These are phyloP conservation scores for Caracal caracal DNA, from an alignment of 2,113 vertebrate species.

Conservation along the genomic window DNA sequence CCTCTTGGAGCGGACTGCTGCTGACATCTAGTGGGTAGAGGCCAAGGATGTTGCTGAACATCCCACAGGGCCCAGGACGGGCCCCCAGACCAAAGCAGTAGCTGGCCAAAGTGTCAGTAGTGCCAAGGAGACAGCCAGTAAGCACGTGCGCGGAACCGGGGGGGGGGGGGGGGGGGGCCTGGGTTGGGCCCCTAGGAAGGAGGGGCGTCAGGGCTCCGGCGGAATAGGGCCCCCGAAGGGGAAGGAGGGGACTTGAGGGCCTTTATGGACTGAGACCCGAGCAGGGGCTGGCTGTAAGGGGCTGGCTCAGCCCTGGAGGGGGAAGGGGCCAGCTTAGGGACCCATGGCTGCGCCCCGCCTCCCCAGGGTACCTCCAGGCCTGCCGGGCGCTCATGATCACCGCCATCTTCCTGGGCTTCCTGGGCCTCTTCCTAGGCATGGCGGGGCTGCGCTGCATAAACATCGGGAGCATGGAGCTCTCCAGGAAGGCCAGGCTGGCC, in stretches of 20 bases:
- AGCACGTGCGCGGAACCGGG: fast-evolving
- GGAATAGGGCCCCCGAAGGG: neutral
- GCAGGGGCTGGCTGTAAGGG: neutral
- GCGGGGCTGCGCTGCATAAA: conserved; percentile 91
- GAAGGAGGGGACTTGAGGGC: neutral
- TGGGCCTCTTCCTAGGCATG: conserved; percentile 86
- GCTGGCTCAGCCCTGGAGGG: neutral
- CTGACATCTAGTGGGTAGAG: neutral
- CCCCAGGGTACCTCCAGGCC: conserved; percentile 91
- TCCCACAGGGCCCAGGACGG: neutral
- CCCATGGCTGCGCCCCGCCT: neutral
- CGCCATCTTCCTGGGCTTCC: conserved; percentile 86
- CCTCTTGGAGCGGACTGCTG: neutral
- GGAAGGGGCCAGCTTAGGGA: neutral
- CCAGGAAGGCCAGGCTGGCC: conserved; percentile 88
- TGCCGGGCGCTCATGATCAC: conserved; percentile 93
- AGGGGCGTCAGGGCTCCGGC: neutral
- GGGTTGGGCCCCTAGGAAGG: neutral
- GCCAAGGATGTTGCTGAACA: neutral
- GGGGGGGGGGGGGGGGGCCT: neutral
- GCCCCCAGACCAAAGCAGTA: neutral
- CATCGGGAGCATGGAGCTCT: conserved; percentile 83
- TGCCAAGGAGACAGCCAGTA: neutral
- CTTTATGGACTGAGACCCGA: neutral
- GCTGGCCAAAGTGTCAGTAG: neutral